phyloP scores from a whole-genome alignment of 2,888 invertebrate genomes.

The Tipula confusa region DNA sequence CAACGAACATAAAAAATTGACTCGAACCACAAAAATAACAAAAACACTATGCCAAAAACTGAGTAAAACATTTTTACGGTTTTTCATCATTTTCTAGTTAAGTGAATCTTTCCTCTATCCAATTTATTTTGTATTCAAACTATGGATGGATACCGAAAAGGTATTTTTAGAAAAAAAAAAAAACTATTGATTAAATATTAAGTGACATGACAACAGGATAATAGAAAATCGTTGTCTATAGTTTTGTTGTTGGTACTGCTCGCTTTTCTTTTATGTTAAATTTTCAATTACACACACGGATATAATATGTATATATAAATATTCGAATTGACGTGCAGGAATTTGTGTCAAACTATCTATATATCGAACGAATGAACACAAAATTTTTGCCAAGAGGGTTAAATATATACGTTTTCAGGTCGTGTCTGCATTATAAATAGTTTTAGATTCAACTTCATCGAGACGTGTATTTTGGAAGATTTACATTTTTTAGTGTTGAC shows the following conservation, averaged over 20 bases:
- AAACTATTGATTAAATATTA: conserved; percentile 20
- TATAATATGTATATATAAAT: background rate
- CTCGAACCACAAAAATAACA: too few relatives aligned
- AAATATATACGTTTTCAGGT: too few relatives aligned
- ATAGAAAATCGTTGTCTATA: background rate
- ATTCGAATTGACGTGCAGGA: background rate
- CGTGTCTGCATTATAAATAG: too few relatives aligned
- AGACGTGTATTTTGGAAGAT: too few relatives aligned
- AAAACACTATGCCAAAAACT: too few relatives aligned
- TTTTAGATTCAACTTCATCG: too few relatives aligned
- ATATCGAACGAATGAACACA: too few relatives aligned
- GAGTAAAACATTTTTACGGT: background rate
- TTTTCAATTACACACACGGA: background rate
- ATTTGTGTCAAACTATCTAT: background rate
- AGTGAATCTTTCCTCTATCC: background rate
- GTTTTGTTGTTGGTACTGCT: background rate
- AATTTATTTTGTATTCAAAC: background rate
- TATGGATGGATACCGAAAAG: background rate
- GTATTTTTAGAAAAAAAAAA: background rate
- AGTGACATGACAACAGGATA: background rate
- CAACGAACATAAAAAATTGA: too few relatives aligned
- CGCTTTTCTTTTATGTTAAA: background rate
- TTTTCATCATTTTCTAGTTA: background rate
- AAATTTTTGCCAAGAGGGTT: too few relatives aligned
- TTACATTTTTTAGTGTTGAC: too few relatives aligned